Evolutionary conservation across 1,140 invertebrate genomes (phyloP).

Genomic region (Euwallacea similis): DNA sequence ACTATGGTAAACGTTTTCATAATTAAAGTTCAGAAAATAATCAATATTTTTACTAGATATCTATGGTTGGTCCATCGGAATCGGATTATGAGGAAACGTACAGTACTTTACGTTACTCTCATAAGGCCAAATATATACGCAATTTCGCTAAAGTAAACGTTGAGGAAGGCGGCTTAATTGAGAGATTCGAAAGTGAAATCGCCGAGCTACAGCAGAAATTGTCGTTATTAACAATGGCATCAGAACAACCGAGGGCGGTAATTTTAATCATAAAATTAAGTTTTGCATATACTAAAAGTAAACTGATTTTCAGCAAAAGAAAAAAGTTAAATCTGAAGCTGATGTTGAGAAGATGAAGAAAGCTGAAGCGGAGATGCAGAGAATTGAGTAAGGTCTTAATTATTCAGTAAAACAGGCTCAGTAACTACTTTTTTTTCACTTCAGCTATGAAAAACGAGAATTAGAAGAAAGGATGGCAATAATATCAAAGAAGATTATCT

Average conservation of each 20-base stretch:
- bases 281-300: not conserved
- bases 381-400: constrained; percentile 45
- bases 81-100: constrained; percentile 98
- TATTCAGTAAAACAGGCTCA: constrained; percentile 8
- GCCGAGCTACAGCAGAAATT: constrained; percentile 68
- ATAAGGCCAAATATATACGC: constrained; percentile 96
- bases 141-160: constrained; percentile 96
- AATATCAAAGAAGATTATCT: constrained; percentile 93
- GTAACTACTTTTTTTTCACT: not conserved
- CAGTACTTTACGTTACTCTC: constrained; percentile 95
- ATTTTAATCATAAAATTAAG: not conserved
- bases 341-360: constrained; percentile 55
- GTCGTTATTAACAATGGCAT: constrained; percentile 36
- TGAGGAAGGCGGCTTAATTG: constrained; percentile 93
- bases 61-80: constrained; percentile 94
- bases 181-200: constrained; percentile 96
- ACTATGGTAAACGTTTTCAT: constrained; percentile 67
- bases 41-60: constrained; percentile 56
- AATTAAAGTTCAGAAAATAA: not conserved
- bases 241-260: constrained; percentile 27
- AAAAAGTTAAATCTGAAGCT: constrained; percentile 55
- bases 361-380: constrained; percentile 46
- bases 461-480: constrained; percentile 84
- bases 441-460: constrained; percentile 66
- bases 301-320: constrained; percentile 31